Conservation (phyloP, 2,888 invertebrate genomes). For the Cartodere bifasciata region DNA sequence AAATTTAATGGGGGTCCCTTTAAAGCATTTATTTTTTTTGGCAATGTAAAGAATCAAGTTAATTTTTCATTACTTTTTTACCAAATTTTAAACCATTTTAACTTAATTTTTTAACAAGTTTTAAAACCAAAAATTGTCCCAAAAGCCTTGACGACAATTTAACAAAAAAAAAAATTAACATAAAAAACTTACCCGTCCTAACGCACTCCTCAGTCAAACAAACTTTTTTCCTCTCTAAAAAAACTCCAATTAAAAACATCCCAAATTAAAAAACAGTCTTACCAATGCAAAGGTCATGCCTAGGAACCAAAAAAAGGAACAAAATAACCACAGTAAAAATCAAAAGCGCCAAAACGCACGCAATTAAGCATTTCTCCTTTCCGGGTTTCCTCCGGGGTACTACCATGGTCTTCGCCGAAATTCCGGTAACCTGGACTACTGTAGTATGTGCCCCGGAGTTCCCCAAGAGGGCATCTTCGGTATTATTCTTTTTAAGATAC, state of each 20-base stretch:
- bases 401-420: constrained; percentile 30
- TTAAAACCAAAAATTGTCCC: too few relatives aligned
- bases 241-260: neutral
- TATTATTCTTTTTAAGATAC: too few relatives aligned
- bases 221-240: constrained; percentile 31
- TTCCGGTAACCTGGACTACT: constrained; percentile 30
- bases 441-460: constrained; percentile 22
- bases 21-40: too few relatives aligned
- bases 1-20: too few relatives aligned
- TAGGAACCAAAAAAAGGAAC: constrained; percentile 24
- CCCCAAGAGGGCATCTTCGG: constrained; percentile 20
- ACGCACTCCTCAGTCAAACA: constrained; percentile 54
- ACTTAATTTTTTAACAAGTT: too few relatives aligned
- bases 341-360: constrained; percentile 24
- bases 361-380: constrained; percentile 28
- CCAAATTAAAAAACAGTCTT: constrained; percentile 15
- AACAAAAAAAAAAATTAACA: neutral
- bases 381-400: constrained; percentile 21
- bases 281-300: constrained; percentile 24
- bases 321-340: constrained; percentile 25
- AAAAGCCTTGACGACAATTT: too few relatives aligned
- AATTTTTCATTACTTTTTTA: too few relatives aligned
- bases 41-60: too few relatives aligned
- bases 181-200: constrained; percentile 41
- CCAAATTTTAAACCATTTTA: too few relatives aligned